Conservation (phyloP, 2,113 vertebrate genomes). For the Zosterops borbonicus region DNA sequence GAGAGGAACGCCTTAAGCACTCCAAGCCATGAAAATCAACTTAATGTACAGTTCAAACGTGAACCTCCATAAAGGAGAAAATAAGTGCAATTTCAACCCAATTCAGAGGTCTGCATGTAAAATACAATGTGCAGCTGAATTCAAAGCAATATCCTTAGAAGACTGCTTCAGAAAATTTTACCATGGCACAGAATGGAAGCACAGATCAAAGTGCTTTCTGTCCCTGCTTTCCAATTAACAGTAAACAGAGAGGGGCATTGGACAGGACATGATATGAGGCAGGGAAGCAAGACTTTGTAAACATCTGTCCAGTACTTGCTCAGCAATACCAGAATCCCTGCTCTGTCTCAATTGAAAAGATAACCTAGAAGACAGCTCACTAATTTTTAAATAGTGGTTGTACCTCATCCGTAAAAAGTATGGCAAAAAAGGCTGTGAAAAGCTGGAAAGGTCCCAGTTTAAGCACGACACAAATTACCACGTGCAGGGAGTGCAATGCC, state of each 20-base stretch:
- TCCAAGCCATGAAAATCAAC: neutral
- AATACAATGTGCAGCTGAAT: neutral
- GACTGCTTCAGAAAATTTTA: neutral
- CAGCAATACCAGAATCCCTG: neutral
- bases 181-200: neutral
- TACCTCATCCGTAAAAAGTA: neutral
- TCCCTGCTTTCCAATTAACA: neutral
- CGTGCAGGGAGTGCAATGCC: neutral
- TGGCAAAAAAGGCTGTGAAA: neutral
- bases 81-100: neutral
- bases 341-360: neutral
- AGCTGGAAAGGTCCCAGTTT: neutral
- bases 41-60: neutral
- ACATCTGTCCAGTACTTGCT: neutral
- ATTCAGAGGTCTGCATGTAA: neutral
- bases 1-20: neutral
- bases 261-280: neutral
- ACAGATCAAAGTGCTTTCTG: neutral
- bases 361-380: neutral
- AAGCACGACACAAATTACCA: conserved; percentile 3
- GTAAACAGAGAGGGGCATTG: neutral
- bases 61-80: neutral
- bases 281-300: neutral
- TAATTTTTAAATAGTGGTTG: neutral
- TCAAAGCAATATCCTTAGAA: neutral